Conservation (phyloP, 2,888 invertebrate genomes). For the Hyles lineata region DNA sequence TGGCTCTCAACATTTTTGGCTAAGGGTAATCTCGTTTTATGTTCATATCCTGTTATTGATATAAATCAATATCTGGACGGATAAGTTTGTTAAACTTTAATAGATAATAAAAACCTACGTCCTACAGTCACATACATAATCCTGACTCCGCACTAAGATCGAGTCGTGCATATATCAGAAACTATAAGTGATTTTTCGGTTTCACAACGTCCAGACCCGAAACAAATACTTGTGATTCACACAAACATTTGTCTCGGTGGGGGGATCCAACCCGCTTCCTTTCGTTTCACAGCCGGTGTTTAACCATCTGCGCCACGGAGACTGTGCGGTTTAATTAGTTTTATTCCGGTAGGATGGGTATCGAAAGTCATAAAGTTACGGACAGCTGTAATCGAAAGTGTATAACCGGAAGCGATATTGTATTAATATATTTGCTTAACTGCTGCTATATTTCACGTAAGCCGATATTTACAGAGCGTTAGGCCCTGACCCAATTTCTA, state of each 20-base stretch:
- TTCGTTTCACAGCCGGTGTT: too few relatives aligned
- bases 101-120: too few relatives aligned
- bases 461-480: slow-evolving; percentile 42
- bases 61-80: not conserved
- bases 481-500: slow-evolving; percentile 21
- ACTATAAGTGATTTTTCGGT: too few relatives aligned
- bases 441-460: slow-evolving; percentile 4
- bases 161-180: too few relatives aligned
- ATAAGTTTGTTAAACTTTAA: not conserved
- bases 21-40: not conserved
- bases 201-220: too few relatives aligned
- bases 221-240: too few relatives aligned
- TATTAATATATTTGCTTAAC: slow-evolving; percentile 12
- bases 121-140: too few relatives aligned
- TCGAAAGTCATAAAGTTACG: not conserved
- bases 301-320: too few relatives aligned
- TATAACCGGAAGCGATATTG: not conserved
- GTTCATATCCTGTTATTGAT: not conserved
- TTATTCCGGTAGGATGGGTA: not conserved
- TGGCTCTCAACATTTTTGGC: slow-evolving; percentile 37
- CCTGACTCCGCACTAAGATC: too few relatives aligned
- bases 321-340: not conserved
- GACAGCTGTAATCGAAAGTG: not conserved
- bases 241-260: too few relatives aligned
- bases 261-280: too few relatives aligned